phyloP scores from a whole-genome alignment of 2,113 vertebrate genomes.

The Pomatostomus ruficeps region DNA sequence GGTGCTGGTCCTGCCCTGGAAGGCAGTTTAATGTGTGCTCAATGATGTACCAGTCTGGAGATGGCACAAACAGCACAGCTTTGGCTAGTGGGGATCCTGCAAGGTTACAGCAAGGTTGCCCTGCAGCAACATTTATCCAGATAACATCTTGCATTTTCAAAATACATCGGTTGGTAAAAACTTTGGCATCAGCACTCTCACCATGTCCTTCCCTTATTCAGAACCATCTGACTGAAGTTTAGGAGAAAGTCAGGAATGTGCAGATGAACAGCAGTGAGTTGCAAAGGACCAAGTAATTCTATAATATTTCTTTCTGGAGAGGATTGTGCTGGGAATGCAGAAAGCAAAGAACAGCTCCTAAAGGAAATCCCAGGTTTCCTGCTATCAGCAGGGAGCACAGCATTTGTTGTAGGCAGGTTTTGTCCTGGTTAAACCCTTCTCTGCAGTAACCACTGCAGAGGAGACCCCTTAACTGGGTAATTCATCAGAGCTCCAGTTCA shows the following conservation, averaged over 20 bases:
- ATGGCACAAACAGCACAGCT: neutral
- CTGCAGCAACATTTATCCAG: neutral
- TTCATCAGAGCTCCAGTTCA: neutral
- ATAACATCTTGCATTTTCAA: neutral
- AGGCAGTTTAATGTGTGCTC: neutral
- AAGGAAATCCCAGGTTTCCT: neutral
- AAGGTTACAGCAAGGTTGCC: neutral
- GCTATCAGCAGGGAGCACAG: neutral
- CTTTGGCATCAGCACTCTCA: neutral
- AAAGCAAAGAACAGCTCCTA: neutral
- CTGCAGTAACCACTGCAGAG: neutral
- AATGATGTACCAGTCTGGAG: neutral
- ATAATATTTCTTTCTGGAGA: neutral
- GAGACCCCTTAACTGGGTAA: neutral
- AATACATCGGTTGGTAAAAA: neutral
- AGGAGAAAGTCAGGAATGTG: neutral
- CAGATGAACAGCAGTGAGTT: neutral
- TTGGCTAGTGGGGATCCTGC: neutral
- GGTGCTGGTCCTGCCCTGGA: neutral
- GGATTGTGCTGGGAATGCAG: neutral
- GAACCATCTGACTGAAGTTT: neutral
- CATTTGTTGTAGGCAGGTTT: neutral
- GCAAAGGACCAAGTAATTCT: neutral
- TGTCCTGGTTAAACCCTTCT: neutral
- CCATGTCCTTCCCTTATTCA: neutral